Evolutionary conservation across 1,140 invertebrate species (phyloP).

Genomic region (roundworm (Caenorhabditis elegans)): DNA sequence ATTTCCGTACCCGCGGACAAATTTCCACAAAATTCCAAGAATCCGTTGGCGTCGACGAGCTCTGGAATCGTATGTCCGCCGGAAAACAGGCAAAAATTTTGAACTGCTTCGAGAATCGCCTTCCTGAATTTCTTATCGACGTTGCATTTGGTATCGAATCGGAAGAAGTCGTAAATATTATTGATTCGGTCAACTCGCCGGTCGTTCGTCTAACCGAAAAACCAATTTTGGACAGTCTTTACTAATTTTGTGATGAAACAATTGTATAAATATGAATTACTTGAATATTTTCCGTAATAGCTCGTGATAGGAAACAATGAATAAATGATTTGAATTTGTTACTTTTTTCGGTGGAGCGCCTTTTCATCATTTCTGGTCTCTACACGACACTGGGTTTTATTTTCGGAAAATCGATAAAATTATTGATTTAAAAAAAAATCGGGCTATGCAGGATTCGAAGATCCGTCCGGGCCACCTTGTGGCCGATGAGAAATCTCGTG

Average conservation of each 20-base stretch:
- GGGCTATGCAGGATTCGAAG: no score
- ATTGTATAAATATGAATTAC: no score
- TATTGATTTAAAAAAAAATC: no score
- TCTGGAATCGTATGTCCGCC: neutral
- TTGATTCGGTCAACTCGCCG: neutral
- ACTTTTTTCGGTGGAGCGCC: no score
- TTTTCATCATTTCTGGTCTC: no score
- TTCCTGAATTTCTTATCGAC: neutral
- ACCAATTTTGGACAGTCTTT: neutral
- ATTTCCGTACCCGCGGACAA: no score
- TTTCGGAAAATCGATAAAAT: no score
- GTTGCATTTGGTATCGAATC: neutral
- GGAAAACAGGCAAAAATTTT: neutral
- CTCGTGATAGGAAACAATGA: no score
- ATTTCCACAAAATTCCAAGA: neutral
- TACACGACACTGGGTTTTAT: no score
- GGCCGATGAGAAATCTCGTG: slow-evolving; percentile 84
- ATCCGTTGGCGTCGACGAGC: neutral
- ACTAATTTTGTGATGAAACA: neutral
- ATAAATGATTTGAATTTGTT: no score
- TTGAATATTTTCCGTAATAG: no score
- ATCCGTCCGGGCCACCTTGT: slow-evolving; percentile 98
- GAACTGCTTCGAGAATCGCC: neutral
- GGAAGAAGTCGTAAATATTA: neutral
- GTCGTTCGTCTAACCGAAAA: neutral